phyloP scores from a whole-genome alignment of 2,888 invertebrate genomes.

The Caenorhabditis sp. region DNA sequence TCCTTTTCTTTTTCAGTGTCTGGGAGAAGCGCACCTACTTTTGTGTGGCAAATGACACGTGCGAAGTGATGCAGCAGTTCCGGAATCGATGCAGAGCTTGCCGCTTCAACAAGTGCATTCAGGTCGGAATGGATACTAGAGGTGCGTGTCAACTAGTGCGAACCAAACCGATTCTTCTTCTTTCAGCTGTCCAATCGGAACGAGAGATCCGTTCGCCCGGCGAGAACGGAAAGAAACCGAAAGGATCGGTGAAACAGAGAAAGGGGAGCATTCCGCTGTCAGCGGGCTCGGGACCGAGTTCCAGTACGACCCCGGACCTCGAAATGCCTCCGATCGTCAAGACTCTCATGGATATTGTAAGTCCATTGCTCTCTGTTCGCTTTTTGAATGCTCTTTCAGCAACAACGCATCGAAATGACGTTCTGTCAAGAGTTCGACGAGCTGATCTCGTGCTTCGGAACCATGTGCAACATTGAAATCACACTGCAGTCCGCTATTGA shows the following conservation, averaged over 20 bases:
- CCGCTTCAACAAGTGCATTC: constrained; percentile 62
- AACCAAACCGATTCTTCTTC: not conserved
- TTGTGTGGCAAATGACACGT: constrained; percentile 55
- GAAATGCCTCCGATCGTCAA: constrained; percentile 1
- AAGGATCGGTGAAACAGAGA: not conserved
- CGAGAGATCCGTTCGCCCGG: constrained; percentile 45
- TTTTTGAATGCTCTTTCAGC: constrained; percentile 29
- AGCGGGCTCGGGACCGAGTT: constrained; percentile 1
- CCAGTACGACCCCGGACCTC: constrained; percentile 28
- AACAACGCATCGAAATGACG: constrained; percentile 20
- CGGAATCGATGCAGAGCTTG: constrained; percentile 67
- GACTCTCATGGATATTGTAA: constrained; percentile 1
- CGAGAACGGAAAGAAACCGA: not conserved
- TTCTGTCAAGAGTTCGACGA: constrained; percentile 31
- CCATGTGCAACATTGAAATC: constrained; percentile 60
- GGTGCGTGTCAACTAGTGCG: constrained; percentile 25
- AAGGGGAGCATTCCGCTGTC: not conserved
- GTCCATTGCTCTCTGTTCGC: not conserved
- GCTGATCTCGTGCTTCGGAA: constrained; percentile 49
- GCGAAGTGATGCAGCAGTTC: constrained; percentile 60
- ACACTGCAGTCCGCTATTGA: constrained; percentile 56
- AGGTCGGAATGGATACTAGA: constrained; percentile 65
- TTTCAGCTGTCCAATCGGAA: constrained; percentile 68
- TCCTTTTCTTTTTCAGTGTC: constrained; percentile 51
- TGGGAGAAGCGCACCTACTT: constrained; percentile 64